Evolutionary conservation across 1,140 invertebrate genomes (phyloP).

Genomic region (Cryptotermes secundus): DNA sequence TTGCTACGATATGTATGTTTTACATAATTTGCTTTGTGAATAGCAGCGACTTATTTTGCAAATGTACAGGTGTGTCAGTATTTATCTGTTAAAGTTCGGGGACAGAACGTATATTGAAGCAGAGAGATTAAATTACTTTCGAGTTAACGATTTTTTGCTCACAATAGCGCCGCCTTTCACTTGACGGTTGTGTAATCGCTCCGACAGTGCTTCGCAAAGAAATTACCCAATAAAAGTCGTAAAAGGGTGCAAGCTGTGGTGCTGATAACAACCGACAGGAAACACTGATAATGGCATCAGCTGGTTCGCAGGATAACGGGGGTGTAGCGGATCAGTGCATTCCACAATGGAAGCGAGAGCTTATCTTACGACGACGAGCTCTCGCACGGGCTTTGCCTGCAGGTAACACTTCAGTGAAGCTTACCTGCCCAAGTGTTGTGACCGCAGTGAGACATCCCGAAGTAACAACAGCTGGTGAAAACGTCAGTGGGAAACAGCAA

Average conservation of each 20-base stretch:
- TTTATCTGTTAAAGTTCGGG: background rate
- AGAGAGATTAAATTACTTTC: background rate
- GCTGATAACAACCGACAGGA: background rate
- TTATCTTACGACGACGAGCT: constrained; percentile 63
- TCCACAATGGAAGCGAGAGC: constrained; percentile 73
- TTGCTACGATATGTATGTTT: background rate
- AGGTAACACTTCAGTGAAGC: constrained; percentile 44
- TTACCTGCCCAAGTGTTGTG: constrained; percentile 37
- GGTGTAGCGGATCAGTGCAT: constrained; percentile 45
- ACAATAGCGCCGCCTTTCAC: constrained; percentile 27
- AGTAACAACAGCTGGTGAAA: constrained; percentile 31
- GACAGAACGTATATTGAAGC: background rate
- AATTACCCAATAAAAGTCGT: constrained; percentile 14
- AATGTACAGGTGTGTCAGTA: background rate
- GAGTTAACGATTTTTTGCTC: constrained; percentile 12
- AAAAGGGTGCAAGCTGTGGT: background rate
- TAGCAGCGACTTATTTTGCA: background rate
- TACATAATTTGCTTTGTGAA: background rate
- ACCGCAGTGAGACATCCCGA: constrained; percentile 32
- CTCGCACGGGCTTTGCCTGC: constrained; percentile 43
- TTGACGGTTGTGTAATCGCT: constrained; percentile 28
- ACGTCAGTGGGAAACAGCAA: constrained; percentile 48
- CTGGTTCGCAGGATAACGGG: constrained; percentile 36
- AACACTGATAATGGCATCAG: constrained; percentile 29
- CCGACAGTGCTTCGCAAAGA: background rate